phyloP scores from a whole-genome alignment of 1,140 invertebrate genomes.

The Rhagoletis pomonella region DNA sequence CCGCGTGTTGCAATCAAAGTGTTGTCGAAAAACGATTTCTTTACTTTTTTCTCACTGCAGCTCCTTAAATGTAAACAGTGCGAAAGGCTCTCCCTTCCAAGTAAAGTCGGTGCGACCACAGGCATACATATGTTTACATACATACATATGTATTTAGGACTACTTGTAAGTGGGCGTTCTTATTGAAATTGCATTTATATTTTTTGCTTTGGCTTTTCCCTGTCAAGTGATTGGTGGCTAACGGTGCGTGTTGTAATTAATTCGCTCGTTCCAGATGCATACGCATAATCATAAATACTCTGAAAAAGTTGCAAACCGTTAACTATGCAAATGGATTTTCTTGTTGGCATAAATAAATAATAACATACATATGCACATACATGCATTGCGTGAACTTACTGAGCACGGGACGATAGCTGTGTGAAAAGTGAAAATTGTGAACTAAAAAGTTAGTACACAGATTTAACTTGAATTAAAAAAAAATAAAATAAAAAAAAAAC shows the following conservation, averaged over 20 bases:
- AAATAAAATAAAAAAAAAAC: too few species aligned
- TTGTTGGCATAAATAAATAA: background rate
- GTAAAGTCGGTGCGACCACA: background rate
- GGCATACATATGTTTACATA: background rate
- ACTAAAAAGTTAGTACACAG: too few species aligned
- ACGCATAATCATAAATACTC: too few species aligned
- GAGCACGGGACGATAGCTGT: too few species aligned
- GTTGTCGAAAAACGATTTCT: too few species aligned
- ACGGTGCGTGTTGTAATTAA: background rate
- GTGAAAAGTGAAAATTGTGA: too few species aligned
- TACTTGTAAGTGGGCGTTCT: too few species aligned
- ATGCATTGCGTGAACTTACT: background rate
- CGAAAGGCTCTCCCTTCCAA: background rate
- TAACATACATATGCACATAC: background rate
- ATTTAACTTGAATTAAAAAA: too few species aligned
- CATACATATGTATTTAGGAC: background rate
- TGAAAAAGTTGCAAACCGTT: too few species aligned
- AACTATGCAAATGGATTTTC: too few species aligned
- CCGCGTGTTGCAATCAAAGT: background rate
- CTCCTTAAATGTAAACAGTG: background rate
- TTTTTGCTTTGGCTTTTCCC: background rate
- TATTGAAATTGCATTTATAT: too few species aligned
- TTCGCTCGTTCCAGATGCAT: too few species aligned
- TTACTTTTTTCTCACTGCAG: background rate
- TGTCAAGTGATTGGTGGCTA: slow-evolving; percentile 22